These are phyloP conservation scores for Zalophus californianus DNA, from an alignment of 2,797 vertebrate genomes.

Conservation along the genomic window DNA sequence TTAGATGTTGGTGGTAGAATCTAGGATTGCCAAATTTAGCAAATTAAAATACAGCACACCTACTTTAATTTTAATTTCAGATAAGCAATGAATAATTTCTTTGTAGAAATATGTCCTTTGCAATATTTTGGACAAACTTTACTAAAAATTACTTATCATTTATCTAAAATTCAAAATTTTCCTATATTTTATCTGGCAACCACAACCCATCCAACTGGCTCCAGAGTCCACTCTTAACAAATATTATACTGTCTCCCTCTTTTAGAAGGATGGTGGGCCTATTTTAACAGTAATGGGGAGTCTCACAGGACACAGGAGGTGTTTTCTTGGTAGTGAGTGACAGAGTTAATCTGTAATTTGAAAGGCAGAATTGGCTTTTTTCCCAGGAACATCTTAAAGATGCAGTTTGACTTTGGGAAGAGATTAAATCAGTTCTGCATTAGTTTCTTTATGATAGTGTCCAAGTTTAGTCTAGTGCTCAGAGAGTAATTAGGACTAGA, in stretches of 20 bases:
- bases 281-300: background rate
- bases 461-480: background rate
- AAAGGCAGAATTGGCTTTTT: background rate
- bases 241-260: background rate
- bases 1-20: background rate
- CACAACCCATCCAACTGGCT: background rate
- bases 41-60: background rate
- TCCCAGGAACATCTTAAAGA: background rate
- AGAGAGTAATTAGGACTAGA: background rate
- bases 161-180: background rate
- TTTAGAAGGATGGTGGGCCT: background rate
- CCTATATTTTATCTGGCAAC: background rate
- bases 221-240: background rate
- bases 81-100: background rate
- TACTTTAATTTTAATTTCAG: background rate
- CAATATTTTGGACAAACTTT: background rate
- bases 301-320: background rate
- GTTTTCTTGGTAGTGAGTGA: background rate
- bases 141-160: background rate
- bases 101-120: background rate
- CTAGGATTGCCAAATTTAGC: background rate
- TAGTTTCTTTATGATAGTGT: background rate
- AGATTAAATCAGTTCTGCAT: conserved; percentile 12
- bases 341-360: background rate
- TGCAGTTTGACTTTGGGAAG: background rate